Evolutionary conservation across 2,888 invertebrate genomes (phyloP), one percentile per base, ranked within the genome.

Genomic region (Lasioglossum zephyrum): DNA sequence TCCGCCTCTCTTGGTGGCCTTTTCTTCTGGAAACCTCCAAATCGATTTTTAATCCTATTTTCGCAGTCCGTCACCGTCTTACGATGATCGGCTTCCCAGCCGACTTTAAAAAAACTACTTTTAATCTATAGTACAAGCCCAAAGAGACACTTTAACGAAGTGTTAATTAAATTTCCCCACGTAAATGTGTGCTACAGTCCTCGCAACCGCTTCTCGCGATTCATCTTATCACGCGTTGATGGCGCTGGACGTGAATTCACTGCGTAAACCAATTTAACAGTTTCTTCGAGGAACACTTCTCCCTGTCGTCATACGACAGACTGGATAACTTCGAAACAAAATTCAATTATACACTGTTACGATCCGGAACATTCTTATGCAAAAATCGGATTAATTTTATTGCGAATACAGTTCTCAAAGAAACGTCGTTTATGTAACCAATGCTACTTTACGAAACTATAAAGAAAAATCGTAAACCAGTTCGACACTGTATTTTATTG

Each of bases 121-220:
- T 73, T 79, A 66, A 82, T 85, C 78, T 88, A 85, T 88, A 63
- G 73, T 82, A 73, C 81, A 75, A 81, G 75, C 66, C 88, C 78
- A 70, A 84, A 81, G 31, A 73, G 73, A 72, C 72, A 74, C 79
- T 83, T 84, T 76, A 70, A 75, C 77, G 36, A 85, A 84, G 79
- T 82, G 85, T 87, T 92, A 91, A 92, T 92, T 92, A 76, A 90
- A 92, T 92, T 92, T 89, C 77, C 91, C 90, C 88, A 86, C 85
- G 87, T 82, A 89, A 82, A 88, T 88, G 88, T 88, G 88, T 84
- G 80, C 72, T 86, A 82, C 84, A 80, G 86, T 77, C 85, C 82
- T 91, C 84, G 75, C 89, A 87, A 87, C 87, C 90, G 91, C 87
- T 88, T 87, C 84, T 81, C 85, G 84, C 89, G 91, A 89, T 90